phyloP scores from a whole-genome alignment of 1,140 invertebrate species.

The Habropoda laboriosa region DNA sequence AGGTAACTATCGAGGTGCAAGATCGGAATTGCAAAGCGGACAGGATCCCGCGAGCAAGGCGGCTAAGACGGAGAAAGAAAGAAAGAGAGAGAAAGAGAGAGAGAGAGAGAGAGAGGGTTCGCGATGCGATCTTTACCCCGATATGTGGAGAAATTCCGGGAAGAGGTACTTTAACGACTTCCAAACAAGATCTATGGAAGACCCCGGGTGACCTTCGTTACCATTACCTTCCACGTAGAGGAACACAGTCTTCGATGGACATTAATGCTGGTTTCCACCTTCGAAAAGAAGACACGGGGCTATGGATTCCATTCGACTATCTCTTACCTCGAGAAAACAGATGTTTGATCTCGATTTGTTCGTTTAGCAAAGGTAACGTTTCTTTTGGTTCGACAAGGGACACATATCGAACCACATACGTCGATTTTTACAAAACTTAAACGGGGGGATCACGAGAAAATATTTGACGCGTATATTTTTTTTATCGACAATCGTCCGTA shows the following conservation, averaged over 20 bases:
- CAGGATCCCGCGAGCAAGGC: constrained; percentile 74
- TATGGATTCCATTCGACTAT: constrained; percentile 1
- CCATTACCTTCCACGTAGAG: constrained; percentile 69
- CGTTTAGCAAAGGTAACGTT: no score
- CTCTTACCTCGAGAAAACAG: no score
- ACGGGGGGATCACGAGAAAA: no score
- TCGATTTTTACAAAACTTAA: no score
- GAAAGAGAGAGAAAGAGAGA: constrained; percentile 7
- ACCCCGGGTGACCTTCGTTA: constrained; percentile 76
- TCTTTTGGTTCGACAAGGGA: no score
- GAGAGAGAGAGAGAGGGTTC: constrained; percentile 44
- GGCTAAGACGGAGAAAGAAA: background rate
- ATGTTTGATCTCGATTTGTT: no score
- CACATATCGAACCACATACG: no score
- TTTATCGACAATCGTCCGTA: no score
- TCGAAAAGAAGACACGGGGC: constrained; percentile 7
- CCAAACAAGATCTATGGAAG: constrained; percentile 81
- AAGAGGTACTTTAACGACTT: constrained; percentile 81
- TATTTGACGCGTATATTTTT: no score
- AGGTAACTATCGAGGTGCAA: constrained; percentile 79
- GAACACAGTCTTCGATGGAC: constrained; percentile 52
- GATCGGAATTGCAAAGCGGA: constrained; percentile 81
- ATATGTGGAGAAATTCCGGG: constrained; percentile 79
- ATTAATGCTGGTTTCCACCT: constrained; percentile 38
- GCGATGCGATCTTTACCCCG: constrained; percentile 79